These are phyloP conservation scores for Choristoneura rosaceana DNA, from an alignment of 2,888 invertebrate genomes.

Conservation along the genomic window DNA sequence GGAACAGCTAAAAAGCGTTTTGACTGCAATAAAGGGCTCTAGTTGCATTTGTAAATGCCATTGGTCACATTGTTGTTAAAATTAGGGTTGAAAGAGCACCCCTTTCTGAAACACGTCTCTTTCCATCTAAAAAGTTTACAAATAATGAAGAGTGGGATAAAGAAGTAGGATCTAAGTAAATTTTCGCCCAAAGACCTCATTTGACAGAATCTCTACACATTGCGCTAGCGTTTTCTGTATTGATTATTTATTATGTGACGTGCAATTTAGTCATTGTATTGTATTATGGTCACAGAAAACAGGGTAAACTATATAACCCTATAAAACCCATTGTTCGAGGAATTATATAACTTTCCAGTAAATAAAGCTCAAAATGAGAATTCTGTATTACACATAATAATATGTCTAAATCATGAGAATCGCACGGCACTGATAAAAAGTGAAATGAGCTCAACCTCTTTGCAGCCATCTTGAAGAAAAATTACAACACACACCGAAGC, in stretches of 20 bases:
- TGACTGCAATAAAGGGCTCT: conserved; percentile 12
- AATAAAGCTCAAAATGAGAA: background rate
- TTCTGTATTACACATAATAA: background rate
- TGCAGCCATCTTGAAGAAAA: background rate
- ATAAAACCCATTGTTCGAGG: too few species aligned
- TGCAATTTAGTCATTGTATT: too few species aligned
- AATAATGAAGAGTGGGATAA: conserved; percentile 2
- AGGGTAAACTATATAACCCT: too few species aligned
- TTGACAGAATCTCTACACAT: background rate
- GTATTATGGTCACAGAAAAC: too few species aligned
- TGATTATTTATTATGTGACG: too few species aligned
- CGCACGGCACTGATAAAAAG: conserved; percentile 2
- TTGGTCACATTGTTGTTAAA: conserved; percentile 10
- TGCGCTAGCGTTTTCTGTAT: too few species aligned
- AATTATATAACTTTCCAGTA: too few species aligned
- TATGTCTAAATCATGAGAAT: background rate
- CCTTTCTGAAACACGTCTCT: conserved; percentile 4
- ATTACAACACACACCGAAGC: background rate
- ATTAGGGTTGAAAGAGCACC: conserved; percentile 19
- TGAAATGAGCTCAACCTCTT: conserved; percentile 19
- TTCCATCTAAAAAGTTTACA: background rate
- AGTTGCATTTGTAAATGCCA: conserved; percentile 16
- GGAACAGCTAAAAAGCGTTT: conserved; percentile 12
- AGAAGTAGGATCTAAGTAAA: background rate
- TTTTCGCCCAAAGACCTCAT: background rate